Evolutionary conservation across 2,888 invertebrate species (phyloP).

Genomic region (Myopa tessellatipennis): DNA sequence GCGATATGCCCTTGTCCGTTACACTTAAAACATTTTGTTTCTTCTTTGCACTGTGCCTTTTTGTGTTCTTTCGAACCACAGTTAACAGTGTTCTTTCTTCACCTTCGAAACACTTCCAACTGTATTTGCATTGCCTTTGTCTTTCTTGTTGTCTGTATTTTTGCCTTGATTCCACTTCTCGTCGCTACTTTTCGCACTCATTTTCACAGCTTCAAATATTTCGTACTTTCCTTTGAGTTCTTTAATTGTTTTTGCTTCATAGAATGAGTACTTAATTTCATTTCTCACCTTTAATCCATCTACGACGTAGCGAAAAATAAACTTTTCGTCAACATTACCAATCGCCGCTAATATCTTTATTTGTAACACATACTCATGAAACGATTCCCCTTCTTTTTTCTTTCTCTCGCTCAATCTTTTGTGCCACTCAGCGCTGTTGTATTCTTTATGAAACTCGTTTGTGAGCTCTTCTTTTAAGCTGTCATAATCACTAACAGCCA

Average conservation of each 20-base stretch:
- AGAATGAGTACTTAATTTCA: constrained; percentile 38
- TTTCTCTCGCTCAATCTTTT: constrained; percentile 38
- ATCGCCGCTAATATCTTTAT: constrained; percentile 41
- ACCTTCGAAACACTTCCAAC: neutral
- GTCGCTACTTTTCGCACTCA: neutral
- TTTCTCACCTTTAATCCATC: constrained; percentile 40
- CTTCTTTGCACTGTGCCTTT: too few species aligned
- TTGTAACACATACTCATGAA: constrained; percentile 41
- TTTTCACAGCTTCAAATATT: constrained; percentile 31
- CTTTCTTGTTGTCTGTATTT: constrained; percentile 18
- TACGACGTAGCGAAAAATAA: constrained; percentile 39
- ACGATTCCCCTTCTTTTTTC: constrained; percentile 37
- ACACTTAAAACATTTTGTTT: too few species aligned
- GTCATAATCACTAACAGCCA: too few species aligned
- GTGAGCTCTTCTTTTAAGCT: neutral
- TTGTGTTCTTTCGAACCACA: neutral
- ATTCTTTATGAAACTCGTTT: too few species aligned
- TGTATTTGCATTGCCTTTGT: constrained; percentile 5
- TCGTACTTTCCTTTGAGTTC: constrained; percentile 42
- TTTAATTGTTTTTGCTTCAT: constrained; percentile 36
- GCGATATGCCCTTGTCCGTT: too few species aligned
- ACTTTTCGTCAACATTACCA: constrained; percentile 34
- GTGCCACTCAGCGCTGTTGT: neutral
- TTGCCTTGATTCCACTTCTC: neutral
- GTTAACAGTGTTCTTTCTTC: neutral